Conservation (phyloP, 2,888 invertebrate species). For the Cistogaster globosa region DNA sequence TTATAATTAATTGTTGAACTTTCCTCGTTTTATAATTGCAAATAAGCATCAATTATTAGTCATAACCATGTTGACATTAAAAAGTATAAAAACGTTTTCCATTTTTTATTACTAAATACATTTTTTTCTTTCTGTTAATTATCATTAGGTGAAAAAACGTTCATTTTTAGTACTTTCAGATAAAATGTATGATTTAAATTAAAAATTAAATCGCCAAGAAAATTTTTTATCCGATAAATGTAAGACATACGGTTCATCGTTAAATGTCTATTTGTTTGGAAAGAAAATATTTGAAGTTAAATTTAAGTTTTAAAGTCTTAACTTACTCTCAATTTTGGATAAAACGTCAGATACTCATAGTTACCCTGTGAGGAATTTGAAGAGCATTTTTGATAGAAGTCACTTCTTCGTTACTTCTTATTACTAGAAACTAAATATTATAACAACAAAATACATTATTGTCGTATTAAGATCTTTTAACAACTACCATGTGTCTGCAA, state of each 20-base stretch:
- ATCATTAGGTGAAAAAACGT: slow-evolving; percentile 11
- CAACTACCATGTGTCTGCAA: too few species aligned
- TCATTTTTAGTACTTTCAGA: neutral
- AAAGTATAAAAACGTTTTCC: neutral
- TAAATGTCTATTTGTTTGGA: slow-evolving; percentile 7
- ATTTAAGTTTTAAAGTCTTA: slow-evolving; percentile 5
- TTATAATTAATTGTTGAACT: too few species aligned
- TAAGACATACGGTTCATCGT: slow-evolving; percentile 9
- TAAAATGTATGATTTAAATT: slow-evolving; percentile 47
- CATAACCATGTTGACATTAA: too few species aligned
- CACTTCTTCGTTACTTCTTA: too few species aligned
- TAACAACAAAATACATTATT: too few species aligned
- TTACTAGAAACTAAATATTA: too few species aligned
- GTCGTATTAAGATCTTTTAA: too few species aligned
- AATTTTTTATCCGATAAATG: slow-evolving; percentile 44
- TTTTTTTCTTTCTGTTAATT: neutral
- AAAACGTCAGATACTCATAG: slow-evolving; percentile 34
- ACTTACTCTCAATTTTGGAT: slow-evolving; percentile 61
- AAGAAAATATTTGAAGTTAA: neutral
- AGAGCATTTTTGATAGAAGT: too few species aligned
- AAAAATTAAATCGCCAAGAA: slow-evolving; percentile 21
- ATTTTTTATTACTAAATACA: neutral
- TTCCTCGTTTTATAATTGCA: too few species aligned
- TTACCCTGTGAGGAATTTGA: too few species aligned
- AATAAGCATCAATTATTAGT: too few species aligned